These are phyloP conservation scores for Heliocidaris tuberculata DNA, from an alignment of 35 echinoderm and acorn worm species.

Conservation along the genomic window DNA sequence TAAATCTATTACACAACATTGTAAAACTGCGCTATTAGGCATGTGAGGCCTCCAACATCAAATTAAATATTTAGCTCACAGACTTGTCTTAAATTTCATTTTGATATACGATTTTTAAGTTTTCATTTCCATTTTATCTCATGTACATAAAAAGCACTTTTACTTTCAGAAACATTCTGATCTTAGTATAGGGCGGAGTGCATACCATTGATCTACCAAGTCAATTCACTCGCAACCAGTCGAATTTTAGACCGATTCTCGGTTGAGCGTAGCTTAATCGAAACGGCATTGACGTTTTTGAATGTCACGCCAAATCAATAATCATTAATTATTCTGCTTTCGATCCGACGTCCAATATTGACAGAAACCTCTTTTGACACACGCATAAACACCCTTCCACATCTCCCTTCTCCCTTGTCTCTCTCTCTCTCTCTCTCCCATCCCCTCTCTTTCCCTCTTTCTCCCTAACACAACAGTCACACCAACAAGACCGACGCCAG, in stretches of 20 bases:
- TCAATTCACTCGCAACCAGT: not conserved
- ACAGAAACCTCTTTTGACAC: not conserved
- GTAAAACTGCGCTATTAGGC: no score
- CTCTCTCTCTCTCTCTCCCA: no score
- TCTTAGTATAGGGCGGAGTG: not conserved
- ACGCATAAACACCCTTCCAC: no score
- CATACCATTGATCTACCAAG: not conserved
- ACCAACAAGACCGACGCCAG: no score
- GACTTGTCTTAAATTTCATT: no score
- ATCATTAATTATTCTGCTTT: slow-evolving; percentile 6
- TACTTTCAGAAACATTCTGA: not conserved
- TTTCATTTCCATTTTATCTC: no score
- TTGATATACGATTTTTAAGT: no score
- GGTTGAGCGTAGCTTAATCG: not conserved
- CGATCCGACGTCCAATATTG: not conserved
- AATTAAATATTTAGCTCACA: no score
- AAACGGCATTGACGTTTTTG: slow-evolving; percentile 16
- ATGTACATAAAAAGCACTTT: not conserved
- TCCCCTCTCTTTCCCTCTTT: not conserved
- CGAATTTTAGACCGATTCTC: not conserved
- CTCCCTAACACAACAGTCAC: not conserved
- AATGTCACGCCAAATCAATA: slow-evolving; percentile 17
- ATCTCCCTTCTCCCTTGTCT: no score
- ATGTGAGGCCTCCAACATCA: no score
- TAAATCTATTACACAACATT: no score